Base-by-base conservation (phyloP, 1,140 invertebrate species). In the Brachionus plicatilis region DNA sequence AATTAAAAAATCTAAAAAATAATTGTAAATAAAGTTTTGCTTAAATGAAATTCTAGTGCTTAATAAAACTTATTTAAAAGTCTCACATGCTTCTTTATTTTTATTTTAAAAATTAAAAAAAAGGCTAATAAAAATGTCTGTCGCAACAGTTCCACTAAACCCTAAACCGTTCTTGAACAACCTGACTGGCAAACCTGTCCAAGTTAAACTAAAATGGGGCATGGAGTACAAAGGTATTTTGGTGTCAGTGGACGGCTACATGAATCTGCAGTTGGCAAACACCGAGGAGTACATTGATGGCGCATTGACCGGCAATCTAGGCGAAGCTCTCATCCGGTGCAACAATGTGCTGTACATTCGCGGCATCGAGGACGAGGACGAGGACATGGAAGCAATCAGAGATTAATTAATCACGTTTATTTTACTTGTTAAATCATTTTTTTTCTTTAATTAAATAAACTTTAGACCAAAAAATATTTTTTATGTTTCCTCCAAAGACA, bases 161-260 rank as follows among this genome's bases (percentile, higher is more conserved):
- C 98, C 98, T 3, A 99, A 99, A 92, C 98, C 98, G 85, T 99
- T 99, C 90, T 91, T 99, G 29, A 99, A 99, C 91, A 94, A 94
- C 88, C 91, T 99, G 14, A 98, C 96, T 1, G 98, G 98, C 29
- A 99, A 99, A 91, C 93, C 95, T 53, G 95, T 99, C 12, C 93
- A 98, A 88, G 95, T 98, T 1, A 99, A 99, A 91, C 91, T 99
- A 60, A 99, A 99, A 90, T 99, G 98, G 98, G 97, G 98, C 41
- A 97, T 99, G 89, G 97, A 99, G 90, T 99, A 99, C 89, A 98
- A 97, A 92, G 97, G 98, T 9, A 94, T 95, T 86, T 90, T 99
- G 27, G 96, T 99, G 0, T 98, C 97, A 4, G 95, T 97, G 11
- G 98, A 99, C 91, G 95, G 95, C 7, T 99, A 99, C 88, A 99